Evolutionary conservation across 2,888 invertebrate species (phyloP).

Genomic region (Perithous albicinctus): DNA sequence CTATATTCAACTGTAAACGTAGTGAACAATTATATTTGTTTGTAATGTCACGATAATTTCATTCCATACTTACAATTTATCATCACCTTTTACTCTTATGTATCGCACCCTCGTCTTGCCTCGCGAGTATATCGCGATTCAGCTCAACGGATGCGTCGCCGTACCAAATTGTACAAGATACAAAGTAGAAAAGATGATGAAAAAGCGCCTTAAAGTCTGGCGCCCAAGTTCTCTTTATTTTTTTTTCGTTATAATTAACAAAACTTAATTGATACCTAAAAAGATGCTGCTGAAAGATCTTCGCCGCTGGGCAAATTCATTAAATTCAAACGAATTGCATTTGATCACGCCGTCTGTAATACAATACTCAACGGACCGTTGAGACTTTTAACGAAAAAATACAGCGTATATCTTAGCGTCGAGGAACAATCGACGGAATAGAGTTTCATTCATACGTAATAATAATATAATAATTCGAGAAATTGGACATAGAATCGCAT

Average conservation of each 20-base stretch:
- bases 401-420: neutral
- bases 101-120: conserved; percentile 16
- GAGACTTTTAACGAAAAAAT: neutral
- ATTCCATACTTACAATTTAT: neutral
- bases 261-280: neutral
- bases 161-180: neutral
- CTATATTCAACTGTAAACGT: neutral
- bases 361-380: neutral
- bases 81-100: neutral
- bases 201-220: neutral
- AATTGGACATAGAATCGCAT: neutral
- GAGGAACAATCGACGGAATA: neutral
- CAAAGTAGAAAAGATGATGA: neutral
- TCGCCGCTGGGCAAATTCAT: neutral
- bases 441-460: neutral
- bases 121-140: neutral
- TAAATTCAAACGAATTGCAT: neutral
- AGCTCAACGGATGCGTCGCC: neutral
- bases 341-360: too few species aligned
- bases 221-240: neutral
- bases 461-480: neutral
- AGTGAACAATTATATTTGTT: neutral
- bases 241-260: neutral
- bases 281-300: neutral
- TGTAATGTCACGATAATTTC: too few species aligned